Evolutionary conservation across 2,797 vertebrate species (phyloP), one percentile per base, ranked within the genome.

Genomic region (Cottoperca gobio): DNA sequence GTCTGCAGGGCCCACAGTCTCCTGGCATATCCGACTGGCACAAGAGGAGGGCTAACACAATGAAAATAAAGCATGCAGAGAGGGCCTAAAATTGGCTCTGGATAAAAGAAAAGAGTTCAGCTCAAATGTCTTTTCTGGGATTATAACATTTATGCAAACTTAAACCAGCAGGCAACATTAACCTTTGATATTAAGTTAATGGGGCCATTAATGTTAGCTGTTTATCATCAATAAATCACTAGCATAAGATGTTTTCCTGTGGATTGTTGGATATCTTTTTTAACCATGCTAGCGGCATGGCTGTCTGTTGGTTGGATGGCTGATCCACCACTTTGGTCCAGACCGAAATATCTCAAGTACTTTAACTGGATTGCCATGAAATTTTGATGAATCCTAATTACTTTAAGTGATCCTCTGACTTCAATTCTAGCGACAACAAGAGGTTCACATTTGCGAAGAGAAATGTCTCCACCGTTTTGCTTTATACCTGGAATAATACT

Each of bases 41-140:
- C 49, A 62, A 70, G 39, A 58, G 49, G 13, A 68, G 39, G 31
- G 24, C 46, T 45, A 59, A 52, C 31, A 52, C 63, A 66, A 45
- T 3, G 23, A 46, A 50, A 58, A 62, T 57, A 55, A 23, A 50
- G 63, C 46, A 62, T 12, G 23, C 49, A 42, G 39, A 70, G 59
- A 37, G n/a, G 54, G 13, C 40, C 43, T 72, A 31, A 39, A 48
- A 14, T 57, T 70, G 60, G 60, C 23, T 48, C 46, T 52, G 60
- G 45, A 74, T 74, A 7, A 65, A 52, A 59, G n/a, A n/a, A n/a
- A n/a, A n/a, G n/a, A 62, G 2, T 45, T 75, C 31, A 65, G 46
- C 45, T 65, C 8, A 50, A 53, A 26, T 52, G 12, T 45, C 46
- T 49, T 68, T 33, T 12, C 24, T 7, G 8, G n/a, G 31, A 59